These are phyloP conservation scores for Lithobates sylvaticus DNA, from an alignment of 2,797 vertebrate species.

Conservation along the genomic window DNA sequence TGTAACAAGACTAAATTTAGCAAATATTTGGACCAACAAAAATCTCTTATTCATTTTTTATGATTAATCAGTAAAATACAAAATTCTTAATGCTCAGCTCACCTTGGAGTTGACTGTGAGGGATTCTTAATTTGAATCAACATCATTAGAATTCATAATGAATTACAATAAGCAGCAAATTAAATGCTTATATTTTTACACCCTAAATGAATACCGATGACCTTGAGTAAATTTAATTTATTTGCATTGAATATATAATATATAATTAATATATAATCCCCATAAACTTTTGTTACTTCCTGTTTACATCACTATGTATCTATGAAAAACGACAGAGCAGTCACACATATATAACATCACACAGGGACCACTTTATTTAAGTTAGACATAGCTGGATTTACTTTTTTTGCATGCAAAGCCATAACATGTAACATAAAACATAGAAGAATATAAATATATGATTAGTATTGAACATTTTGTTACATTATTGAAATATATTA, in stretches of 20 bases:
- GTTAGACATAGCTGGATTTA: not conserved
- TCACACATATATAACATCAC: not conserved
- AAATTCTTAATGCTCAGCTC: not conserved
- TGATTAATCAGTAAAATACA: not conserved
- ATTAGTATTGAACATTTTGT: not conserved
- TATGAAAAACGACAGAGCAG: not conserved
- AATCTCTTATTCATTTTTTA: not conserved
- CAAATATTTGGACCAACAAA: not conserved
- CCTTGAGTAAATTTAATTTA: slow-evolving; percentile 4
- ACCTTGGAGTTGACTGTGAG: slow-evolving; percentile 1
- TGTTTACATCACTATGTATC: not conserved
- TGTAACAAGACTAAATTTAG: not conserved
- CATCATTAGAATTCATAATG: not conserved
- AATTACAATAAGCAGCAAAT: slow-evolving; percentile 7
- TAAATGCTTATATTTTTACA: not conserved
- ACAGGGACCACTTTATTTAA: not conserved
- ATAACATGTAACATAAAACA: not conserved
- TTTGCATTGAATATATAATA: not conserved
- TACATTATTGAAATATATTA: not conserved
- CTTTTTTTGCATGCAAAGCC: not conserved
- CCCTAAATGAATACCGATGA: not conserved
- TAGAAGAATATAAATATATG: not conserved
- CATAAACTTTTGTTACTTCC: not conserved
- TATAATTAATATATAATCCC: too few relatives aligned
- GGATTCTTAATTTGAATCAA: slow-evolving; percentile 1